Percentiles rank a stretch among this genome's conserved stretches.
Evolutionary conservation across 2,888 invertebrate genomes (phyloP).

Genomic region (Lissocephala sabroskyi): DNA sequence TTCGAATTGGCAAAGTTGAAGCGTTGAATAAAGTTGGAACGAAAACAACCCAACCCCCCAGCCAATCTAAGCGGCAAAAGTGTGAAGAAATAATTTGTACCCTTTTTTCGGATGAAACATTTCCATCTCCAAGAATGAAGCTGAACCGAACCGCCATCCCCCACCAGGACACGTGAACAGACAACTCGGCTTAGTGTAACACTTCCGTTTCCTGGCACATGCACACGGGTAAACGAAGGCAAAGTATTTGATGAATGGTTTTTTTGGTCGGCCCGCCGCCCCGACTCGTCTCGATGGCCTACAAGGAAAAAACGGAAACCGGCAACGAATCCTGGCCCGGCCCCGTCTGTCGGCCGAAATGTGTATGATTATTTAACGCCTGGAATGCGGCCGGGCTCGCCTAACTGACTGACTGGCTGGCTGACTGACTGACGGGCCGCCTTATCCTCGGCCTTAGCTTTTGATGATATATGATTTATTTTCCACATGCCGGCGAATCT

Average conservation of each 20-base stretch:
- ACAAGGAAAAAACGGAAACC: no score
- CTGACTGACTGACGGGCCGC: conserved; percentile 3
- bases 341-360: neutral
- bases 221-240: conserved; percentile 1
- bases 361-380: conserved; percentile 2
- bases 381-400: neutral
- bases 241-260: conserved; percentile 54
- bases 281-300: no score
- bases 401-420: neutral
- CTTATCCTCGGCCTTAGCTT: neutral
- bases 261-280: conserved; percentile 21
- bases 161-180: conserved; percentile 28
- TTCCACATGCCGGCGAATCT: conserved; percentile 26
- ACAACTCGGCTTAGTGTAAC: conserved; percentile 54
- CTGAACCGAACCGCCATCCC: no score
- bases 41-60: no score
- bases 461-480: conserved; percentile 28
- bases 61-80: no score
- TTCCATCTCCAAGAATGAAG: no score
- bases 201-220: conserved; percentile 46
- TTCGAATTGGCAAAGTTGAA: no score
- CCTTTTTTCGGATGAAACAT: no score
- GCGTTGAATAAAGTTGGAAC: no score
- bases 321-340: no score
- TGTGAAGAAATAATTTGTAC: no score